phyloP scores from a whole-genome alignment of 2,888 invertebrate species.

The Chamaedrilus cognettii region DNA sequence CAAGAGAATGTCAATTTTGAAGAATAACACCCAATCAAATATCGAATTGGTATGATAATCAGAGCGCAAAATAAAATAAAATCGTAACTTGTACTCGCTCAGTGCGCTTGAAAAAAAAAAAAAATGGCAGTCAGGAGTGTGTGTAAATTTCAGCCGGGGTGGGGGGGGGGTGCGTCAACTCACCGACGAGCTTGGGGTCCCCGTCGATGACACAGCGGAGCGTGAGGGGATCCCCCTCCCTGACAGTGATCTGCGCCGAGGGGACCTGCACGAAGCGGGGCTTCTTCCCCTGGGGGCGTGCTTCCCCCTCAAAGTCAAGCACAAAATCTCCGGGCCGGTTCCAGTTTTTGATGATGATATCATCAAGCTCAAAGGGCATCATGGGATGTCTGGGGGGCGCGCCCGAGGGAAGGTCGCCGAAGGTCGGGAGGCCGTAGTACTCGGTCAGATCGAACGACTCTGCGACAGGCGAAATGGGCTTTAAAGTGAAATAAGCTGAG shows the following conservation, averaged over 20 bases:
- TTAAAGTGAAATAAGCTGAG: neutral
- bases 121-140: too few relatives aligned
- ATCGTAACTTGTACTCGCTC: too few relatives aligned
- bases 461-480: too few relatives aligned
- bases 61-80: too few relatives aligned
- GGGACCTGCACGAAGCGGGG: slow-evolving; percentile 46
- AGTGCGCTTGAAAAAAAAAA: too few relatives aligned
- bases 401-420: neutral
- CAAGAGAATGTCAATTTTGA: too few relatives aligned
- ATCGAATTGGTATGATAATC: too few relatives aligned
- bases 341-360: slow-evolving; percentile 7
- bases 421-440: neutral
- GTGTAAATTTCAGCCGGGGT: too few relatives aligned
- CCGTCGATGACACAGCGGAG: slow-evolving; percentile 54
- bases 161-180: slow-evolving; percentile 19
- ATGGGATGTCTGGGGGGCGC: neutral
- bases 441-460: slow-evolving; percentile 1
- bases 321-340: neutral
- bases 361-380: slow-evolving; percentile 4
- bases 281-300: slow-evolving; percentile 20
- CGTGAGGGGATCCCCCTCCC: slow-evolving; percentile 51
- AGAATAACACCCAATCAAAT: too few relatives aligned
- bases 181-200: slow-evolving; percentile 51
- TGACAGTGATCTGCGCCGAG: slow-evolving; percentile 47
- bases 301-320: slow-evolving; percentile 3